These are phyloP conservation scores for Hipparchia semele DNA, from an alignment of 2,888 invertebrate genomes.

Conservation along the genomic window DNA sequence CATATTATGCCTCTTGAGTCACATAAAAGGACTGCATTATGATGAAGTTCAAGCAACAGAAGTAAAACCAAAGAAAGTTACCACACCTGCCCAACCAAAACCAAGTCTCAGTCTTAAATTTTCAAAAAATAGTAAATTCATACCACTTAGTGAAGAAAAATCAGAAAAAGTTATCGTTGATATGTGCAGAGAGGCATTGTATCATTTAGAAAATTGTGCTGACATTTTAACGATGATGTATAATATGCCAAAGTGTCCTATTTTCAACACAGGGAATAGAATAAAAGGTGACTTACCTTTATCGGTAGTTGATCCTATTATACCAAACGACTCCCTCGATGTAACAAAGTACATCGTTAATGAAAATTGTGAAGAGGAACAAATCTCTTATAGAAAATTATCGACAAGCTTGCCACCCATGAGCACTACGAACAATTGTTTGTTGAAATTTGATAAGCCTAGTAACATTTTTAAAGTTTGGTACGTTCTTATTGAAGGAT, in stretches of 20 bases:
- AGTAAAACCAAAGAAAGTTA: slow-evolving; percentile 66
- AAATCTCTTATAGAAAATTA: slow-evolving; percentile 85
- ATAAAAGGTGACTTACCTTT: slow-evolving; percentile 90
- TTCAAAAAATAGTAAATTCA: slow-evolving; percentile 76
- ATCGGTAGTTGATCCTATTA: slow-evolving; percentile 92
- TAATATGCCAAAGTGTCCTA: slow-evolving; percentile 96
- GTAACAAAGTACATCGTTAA: slow-evolving; percentile 87
- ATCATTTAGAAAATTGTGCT: slow-evolving; percentile 93
- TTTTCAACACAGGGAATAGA: slow-evolving; percentile 94
- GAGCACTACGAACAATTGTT: slow-evolving; percentile 79
- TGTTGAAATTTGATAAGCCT: slow-evolving; percentile 88
- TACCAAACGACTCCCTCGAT: slow-evolving; percentile 88
- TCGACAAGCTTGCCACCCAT: slow-evolving; percentile 78
- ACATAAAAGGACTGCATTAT: slow-evolving; percentile 88
- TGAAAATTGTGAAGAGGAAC: slow-evolving; percentile 85
- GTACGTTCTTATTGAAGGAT: slow-evolving; percentile 94
- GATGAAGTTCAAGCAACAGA: slow-evolving; percentile 78
- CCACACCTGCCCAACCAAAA: slow-evolving; percentile 60
- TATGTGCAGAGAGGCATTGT: slow-evolving; percentile 90
- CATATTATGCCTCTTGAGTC: slow-evolving; percentile 92
- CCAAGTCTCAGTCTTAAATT: slow-evolving; percentile 72
- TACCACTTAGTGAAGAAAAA: slow-evolving; percentile 75
- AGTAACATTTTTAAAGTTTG: slow-evolving; percentile 95
- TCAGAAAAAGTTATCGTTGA: slow-evolving; percentile 79
- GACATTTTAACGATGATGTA: slow-evolving; percentile 96